Evolutionary conservation across 2,113 vertebrate species (phyloP), one percentile per base, ranked within the genome.

Genomic region (Tinamus guttatus): DNA sequence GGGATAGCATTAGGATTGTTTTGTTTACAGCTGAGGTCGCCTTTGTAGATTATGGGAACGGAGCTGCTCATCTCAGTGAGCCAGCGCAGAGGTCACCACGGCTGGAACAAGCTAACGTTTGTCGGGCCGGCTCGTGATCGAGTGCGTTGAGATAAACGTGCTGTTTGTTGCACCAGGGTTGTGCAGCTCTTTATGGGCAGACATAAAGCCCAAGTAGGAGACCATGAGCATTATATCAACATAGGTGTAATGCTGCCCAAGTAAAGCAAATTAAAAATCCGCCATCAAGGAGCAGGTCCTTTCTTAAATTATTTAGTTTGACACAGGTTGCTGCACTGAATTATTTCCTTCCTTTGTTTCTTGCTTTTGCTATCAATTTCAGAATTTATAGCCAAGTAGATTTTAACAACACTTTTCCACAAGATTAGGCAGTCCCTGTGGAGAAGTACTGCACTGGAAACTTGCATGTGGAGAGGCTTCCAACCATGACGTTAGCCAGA

Each of bases 61-160:
- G 30, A 89, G 90, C 54, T 81, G 63, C 32, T 60, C 73, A 70
- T 78, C 68, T 62, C 51, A 71, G 47, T 43, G 70, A 95, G 81
- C 70, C 93, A 45, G 34, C 41, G 32, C 77, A 87, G 84, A 95
- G 89, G 94, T 96, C 88, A 96, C 30, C 73, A 34, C 69, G 95
- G 80, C 69, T 92, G 77, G 52, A 86, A 58, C 34, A 40, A 83
- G 51, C 71, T 51, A 70, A 41, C 0, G 0, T 71, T 81, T 75
- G 30, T 84, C 83, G 54, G 43, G 9, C 86, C 90, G 41, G 74
- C 77, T 93, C 65, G 69, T 87, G 54, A 5, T 24, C 58, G 32
- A 85, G 14, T 11, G 34, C 17, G 4, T 8, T 88, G 32, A 17
- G 22, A 30, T 74, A 68, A 92, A 54, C 70, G 20, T 63, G 21